Percentiles rank a stretch among this genome's conserved stretches.
Evolutionary conservation across 2,797 vertebrate genomes (phyloP).

Genomic region (Chaunax sp.): DNA sequence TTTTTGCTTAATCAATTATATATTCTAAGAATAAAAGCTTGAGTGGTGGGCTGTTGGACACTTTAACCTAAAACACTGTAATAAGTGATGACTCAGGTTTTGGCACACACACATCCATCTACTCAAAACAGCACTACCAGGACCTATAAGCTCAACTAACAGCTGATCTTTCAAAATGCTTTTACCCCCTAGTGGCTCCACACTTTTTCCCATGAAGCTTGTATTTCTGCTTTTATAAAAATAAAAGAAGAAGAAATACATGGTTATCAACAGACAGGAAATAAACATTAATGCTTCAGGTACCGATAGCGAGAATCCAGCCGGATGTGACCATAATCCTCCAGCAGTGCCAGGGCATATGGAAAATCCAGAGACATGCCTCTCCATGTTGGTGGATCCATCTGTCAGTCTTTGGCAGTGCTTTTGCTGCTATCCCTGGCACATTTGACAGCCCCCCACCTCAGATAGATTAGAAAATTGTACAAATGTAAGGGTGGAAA

Average conservation of each 20-base stretch:
- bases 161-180: conserved; percentile 76
- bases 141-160: conserved; percentile 65
- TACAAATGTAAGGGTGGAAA: conserved; percentile 98
- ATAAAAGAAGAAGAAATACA: conserved; percentile 37
- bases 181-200: conserved; percentile 57
- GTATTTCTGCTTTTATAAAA: conserved; percentile 12
- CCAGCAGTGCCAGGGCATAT: conserved; percentile 54
- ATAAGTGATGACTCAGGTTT: conserved; percentile 77
- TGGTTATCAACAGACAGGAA: conserved; percentile 30
- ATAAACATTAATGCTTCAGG: conserved; percentile 19
- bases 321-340: conserved; percentile 57
- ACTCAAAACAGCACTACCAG: conserved; percentile 70
- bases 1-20: conserved; percentile 21
- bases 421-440: conserved; percentile 84
- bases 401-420: conserved; percentile 91
- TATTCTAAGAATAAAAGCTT: conserved; percentile 21
- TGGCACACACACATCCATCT: conserved; percentile 82
- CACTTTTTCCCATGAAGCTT: conserved; percentile 16
- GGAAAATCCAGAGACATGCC: conserved; percentile 58
- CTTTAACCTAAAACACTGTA: conserved; percentile 82
- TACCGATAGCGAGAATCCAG: conserved; percentile 38
- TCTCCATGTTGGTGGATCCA: conserved; percentile 89
- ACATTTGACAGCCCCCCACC: conserved; percentile 85
- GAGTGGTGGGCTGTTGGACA: conserved; percentile 79
- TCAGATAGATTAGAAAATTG: conserved; percentile 98